Percentiles rank a stretch among this genome's conserved stretches.
phyloP scores from a whole-genome alignment of 2,113 vertebrate genomes.

The Phodopus roborovskii region DNA sequence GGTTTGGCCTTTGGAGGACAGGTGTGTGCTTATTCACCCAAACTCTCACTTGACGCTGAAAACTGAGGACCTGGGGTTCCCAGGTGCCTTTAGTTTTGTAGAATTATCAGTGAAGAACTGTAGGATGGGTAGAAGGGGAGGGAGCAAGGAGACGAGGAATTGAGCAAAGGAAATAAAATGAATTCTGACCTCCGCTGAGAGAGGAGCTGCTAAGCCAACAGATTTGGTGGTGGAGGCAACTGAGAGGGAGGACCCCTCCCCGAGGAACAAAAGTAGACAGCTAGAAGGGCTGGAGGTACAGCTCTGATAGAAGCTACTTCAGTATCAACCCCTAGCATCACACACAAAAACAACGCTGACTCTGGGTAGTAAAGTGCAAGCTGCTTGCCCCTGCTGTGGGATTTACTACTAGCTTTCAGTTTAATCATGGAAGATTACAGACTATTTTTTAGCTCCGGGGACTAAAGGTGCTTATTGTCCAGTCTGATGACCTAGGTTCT shows the following conservation, averaged over 20 bases:
- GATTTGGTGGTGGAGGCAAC: neutral
- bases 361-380: neutral
- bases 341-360: neutral
- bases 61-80: neutral
- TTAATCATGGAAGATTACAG: neutral
- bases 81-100: neutral
- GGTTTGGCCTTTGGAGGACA: neutral
- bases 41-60: slow-evolving; percentile 4
- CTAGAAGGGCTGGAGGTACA: neutral
- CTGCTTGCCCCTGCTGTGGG: neutral
- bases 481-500: neutral
- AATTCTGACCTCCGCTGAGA: neutral
- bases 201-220: neutral
- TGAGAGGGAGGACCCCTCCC: no score
- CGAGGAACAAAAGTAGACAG: neutral
- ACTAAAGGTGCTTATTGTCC: neutral
- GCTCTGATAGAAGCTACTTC: neutral
- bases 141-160: neutral
- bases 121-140: neutral
- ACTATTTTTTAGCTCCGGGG: neutral
- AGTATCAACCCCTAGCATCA: neutral
- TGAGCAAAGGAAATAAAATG: neutral
- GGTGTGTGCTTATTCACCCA: neutral
- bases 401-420: neutral
- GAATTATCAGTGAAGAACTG: neutral